phyloP scores from a whole-genome alignment of 2,888 invertebrate species.

The Scaptomyza cyrtandrae region DNA sequence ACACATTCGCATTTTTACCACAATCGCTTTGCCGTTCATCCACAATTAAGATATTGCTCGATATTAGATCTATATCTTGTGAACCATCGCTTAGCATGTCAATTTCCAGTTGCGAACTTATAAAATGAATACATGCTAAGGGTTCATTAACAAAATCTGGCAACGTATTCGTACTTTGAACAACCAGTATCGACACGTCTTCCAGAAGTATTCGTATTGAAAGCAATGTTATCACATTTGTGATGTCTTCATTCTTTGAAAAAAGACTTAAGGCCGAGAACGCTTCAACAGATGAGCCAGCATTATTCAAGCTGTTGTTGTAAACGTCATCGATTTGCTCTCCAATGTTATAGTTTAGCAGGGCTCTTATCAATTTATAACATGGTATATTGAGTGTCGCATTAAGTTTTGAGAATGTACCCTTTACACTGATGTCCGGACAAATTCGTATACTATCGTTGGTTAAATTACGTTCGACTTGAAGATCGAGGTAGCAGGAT shows the following conservation, averaged over 20 bases:
- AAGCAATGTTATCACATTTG: constrained; percentile 90
- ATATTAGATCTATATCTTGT: constrained; percentile 96
- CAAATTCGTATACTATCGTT: constrained; percentile 86
- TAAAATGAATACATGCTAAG: constrained; percentile 95
- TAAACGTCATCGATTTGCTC: constrained; percentile 90
- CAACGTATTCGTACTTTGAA: constrained; percentile 54
- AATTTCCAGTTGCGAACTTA: constrained; percentile 93
- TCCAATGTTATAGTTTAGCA: constrained; percentile 95
- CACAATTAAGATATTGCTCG: constrained; percentile 87
- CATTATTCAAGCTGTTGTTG: constrained; percentile 70
- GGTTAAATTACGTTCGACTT: constrained; percentile 93
- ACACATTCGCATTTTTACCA: constrained; percentile 87
- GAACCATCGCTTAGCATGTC: constrained; percentile 95
- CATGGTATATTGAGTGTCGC: constrained; percentile 92
- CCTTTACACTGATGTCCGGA: constrained; percentile 93
- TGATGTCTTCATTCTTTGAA: constrained; percentile 69
- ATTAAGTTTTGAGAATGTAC: constrained; percentile 93
- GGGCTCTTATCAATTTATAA: constrained; percentile 94
- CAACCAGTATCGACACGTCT: constrained; percentile 90
- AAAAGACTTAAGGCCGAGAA: constrained; percentile 74
- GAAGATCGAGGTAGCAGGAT: constrained; percentile 91
- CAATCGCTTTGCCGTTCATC: constrained; percentile 74
- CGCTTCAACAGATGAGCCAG: constrained; percentile 79
- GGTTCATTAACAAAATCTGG: constrained; percentile 80
- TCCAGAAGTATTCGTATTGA: constrained; percentile 93